phyloP scores from a whole-genome alignment of 2,113 vertebrate genomes.

The Siniperca chuatsi region DNA sequence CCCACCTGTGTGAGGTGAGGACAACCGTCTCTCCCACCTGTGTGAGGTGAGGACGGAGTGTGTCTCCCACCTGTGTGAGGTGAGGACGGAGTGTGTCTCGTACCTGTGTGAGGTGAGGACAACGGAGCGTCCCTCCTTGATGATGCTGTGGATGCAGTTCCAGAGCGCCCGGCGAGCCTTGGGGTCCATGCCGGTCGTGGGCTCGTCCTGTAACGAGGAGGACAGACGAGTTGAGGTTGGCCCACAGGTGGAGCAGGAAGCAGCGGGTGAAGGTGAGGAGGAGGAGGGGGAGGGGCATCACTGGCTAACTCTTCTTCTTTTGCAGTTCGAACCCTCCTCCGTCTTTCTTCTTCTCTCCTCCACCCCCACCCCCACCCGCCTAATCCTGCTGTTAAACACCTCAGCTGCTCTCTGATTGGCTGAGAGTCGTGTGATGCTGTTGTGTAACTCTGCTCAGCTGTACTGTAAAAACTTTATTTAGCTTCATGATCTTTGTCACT shows the following conservation, averaged over 20 bases:
- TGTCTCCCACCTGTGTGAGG: too few species aligned
- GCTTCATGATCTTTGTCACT: neutral
- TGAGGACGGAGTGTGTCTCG: too few species aligned
- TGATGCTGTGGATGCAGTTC: conserved; percentile 93
- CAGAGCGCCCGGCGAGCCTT: conserved; percentile 95
- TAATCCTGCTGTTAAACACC: too few species aligned
- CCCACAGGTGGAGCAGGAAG: conserved; percentile 67
- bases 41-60: too few species aligned
- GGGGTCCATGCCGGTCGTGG: conserved; percentile 99
- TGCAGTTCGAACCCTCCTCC: accelerated
- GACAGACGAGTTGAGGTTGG: conserved; percentile 56
- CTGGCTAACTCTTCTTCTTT: neutral
- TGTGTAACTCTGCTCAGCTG: conserved; percentile 17
- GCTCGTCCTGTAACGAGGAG: conserved; percentile 90
- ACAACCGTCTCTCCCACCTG: too few species aligned
- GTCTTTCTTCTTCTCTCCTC: conserved; percentile 2
- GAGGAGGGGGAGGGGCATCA: conserved; percentile 44
- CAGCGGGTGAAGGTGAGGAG: conserved; percentile 55
- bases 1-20: too few species aligned
- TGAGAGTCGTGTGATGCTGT: neutral
- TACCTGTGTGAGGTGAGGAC: too few species aligned
- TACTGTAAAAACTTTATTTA: conserved; percentile 1
- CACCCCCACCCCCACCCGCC: neutral
- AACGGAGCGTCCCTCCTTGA: conserved; percentile 97
- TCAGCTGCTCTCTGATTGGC: conserved; percentile 54